phyloP scores from a whole-genome alignment of 2,888 invertebrate genomes.

The Himalopsyche tibetana region DNA sequence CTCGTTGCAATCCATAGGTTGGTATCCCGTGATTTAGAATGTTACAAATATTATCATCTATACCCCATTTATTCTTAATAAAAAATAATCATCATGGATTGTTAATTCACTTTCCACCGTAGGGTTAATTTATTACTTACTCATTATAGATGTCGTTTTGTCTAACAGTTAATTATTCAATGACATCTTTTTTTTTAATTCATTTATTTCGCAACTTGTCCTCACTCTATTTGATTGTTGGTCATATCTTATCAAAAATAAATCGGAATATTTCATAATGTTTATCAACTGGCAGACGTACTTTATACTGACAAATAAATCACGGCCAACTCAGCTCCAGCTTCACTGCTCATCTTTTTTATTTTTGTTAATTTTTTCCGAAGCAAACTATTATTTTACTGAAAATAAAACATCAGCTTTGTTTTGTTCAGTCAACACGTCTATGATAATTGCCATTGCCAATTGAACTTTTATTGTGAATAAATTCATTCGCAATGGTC shows the following conservation, averaged over 20 bases:
- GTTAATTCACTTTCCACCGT: not conserved
- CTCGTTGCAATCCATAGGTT: no score
- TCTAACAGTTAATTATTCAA: not conserved
- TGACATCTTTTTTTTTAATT: not conserved
- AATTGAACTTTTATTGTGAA: no score
- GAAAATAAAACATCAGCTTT: no score
- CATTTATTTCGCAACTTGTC: constrained; percentile 14
- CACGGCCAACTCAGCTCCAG: not conserved
- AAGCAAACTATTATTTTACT: no score
- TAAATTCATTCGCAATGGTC: no score
- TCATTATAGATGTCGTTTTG: not conserved
- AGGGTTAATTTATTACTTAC: constrained; percentile 12
- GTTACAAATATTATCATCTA: no score
- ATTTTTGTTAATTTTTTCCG: no score
- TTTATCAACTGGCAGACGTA: not conserved
- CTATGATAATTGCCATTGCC: no score
- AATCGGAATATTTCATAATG: not conserved
- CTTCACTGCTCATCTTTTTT: no score
- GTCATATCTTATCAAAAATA: not conserved
- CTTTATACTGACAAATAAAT: not conserved
- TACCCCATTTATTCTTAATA: not conserved
- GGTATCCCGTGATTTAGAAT: no score
- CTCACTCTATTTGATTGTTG: constrained; percentile 6
- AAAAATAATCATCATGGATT: not conserved
- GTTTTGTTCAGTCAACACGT: no score